These are phyloP conservation scores for Heliconius ethilla DNA, from an alignment of 2,888 invertebrate genomes.

Conservation along the genomic window DNA sequence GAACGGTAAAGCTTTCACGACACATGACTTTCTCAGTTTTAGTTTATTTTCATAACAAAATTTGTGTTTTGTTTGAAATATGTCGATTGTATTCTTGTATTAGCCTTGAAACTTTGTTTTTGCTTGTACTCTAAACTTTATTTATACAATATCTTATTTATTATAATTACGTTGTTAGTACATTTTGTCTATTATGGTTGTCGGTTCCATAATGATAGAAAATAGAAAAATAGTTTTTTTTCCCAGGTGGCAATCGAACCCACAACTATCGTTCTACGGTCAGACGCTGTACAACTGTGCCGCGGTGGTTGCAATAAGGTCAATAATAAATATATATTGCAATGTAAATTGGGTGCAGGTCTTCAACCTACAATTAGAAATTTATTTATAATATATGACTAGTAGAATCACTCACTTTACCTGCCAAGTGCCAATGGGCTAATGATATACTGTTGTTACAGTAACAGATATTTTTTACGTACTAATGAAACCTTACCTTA, in stretches of 20 bases:
- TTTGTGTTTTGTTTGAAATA: constrained; percentile 1
- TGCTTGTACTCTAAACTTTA: neutral
- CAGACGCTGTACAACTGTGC: neutral
- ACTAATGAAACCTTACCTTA: neutral
- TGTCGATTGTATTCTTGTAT: neutral
- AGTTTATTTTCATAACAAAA: constrained; percentile 13
- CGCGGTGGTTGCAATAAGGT: neutral
- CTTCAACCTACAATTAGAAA: constrained; percentile 24
- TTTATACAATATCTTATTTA: too few species aligned
- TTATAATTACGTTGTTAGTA: too few species aligned
- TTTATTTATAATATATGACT: constrained; percentile 27
- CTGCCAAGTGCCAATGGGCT: constrained; percentile 40
- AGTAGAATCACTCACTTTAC: constrained; percentile 15
- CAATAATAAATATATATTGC: neutral
- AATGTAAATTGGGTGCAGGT: constrained; percentile 4
- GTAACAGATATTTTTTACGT: neutral
- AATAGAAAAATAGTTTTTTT: too few species aligned
- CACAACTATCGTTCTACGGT: neutral
- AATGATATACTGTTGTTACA: neutral
- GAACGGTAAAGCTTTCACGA: constrained; percentile 16
- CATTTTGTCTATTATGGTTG: too few species aligned
- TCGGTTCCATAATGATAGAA: too few species aligned
- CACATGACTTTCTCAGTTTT: constrained; percentile 10
- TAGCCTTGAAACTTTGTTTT: neutral
- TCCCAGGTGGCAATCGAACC: neutral